Evolutionary conservation across 2,797 vertebrate species (phyloP), one percentile per base, ranked within the genome.

Genomic region (Notolepis coatsorum): DNA sequence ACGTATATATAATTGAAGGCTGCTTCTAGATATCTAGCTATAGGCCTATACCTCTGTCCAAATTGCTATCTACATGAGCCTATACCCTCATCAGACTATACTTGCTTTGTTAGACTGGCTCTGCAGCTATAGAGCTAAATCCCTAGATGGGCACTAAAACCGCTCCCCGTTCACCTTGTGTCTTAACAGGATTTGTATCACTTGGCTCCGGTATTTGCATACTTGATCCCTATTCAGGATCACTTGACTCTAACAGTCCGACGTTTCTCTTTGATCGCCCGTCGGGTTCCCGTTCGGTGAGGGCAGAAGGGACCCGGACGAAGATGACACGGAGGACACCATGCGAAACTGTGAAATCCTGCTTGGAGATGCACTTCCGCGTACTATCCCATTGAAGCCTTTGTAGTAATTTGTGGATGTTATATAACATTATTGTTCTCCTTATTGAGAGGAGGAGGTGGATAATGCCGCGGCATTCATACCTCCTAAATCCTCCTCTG

Each of bases 121-220:
- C n/a, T n/a, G n/a, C n/a, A n/a, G n/a, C n/a, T n/a, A n/a, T n/a
- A n/a, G n/a, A n/a, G n/a, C n/a, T n/a, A n/a, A n/a, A n/a, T n/a
- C n/a, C n/a, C n/a, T n/a, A n/a, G n/a, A n/a, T n/a, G n/a, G n/a
- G n/a, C n/a, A n/a, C n/a, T n/a, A n/a, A n/a, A n/a, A n/a, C 80
- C 87, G 90, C 88, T 23, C 75, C 89, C 75, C 70, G 88, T 90
- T 90, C 89, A 93, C 91, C 89, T 92, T 92, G 93, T 93, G 92
- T 93, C 92, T 89, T 93, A 94, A 94, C 92, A 88, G 93, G 94
- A 95, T 95, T 94, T 95, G 93, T 91, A 93, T 94, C 90, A 93
- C 92, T 94, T 94, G 92, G 92, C 89, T 92, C 87, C 81, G 82
- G 85, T 90, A 93, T 95, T 94, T 93, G 93, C 93, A 94, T 94